These are phyloP conservation scores for Trichechus manatus DNA, from an alignment of 2,113 vertebrate species.

Conservation along the genomic window DNA sequence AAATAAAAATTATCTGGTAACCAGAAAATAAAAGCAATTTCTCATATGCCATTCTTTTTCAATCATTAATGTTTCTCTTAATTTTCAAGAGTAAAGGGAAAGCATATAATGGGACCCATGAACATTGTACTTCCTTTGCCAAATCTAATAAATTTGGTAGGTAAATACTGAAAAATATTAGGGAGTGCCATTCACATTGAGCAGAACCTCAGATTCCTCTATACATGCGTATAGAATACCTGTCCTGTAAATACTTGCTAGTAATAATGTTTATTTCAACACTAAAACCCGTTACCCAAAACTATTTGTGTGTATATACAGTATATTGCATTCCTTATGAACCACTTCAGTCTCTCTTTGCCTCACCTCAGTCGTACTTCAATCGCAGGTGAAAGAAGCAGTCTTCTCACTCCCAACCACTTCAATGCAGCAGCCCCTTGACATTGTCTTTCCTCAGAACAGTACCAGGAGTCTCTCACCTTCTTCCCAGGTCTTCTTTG, in stretches of 20 bases:
- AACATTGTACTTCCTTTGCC: background rate
- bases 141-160: conserved; percentile 8
- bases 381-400: background rate
- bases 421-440: background rate
- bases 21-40: background rate
- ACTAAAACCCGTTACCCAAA: background rate
- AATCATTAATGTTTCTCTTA: background rate
- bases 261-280: conserved; percentile 7
- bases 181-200: background rate
- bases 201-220: background rate
- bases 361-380: background rate
- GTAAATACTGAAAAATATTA: background rate
- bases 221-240: background rate
- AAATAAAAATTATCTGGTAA: too few relatives aligned
- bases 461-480: background rate
- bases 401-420: background rate
- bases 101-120: background rate
- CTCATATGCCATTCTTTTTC: background rate
- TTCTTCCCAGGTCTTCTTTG: background rate
- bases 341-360: background rate
- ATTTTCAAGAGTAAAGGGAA: conserved; percentile 3
- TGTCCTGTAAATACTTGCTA: background rate
- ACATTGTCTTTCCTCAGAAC: background rate
- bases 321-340: background rate
- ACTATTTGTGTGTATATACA: background rate